A percentile compares a stretch with the other conserved stretches of the same genome.
Evolutionary conservation across 2,113 vertebrate species (phyloP).

Genomic region (Leucopsar rothschildi): DNA sequence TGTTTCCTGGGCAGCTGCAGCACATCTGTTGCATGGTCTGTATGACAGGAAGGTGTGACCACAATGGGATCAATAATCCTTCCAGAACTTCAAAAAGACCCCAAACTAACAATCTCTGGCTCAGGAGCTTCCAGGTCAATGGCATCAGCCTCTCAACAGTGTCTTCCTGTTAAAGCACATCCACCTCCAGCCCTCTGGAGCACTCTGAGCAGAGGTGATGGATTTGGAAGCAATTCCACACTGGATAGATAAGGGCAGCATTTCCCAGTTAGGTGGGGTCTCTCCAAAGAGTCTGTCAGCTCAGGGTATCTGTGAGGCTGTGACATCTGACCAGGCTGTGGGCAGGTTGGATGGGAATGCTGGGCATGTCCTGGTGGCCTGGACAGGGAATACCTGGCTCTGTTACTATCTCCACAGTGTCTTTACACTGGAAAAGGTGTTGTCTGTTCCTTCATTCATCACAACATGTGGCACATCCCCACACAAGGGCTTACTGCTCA

Average conservation of each 20-base stretch:
- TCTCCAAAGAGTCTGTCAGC: background rate
- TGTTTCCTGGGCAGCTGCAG: background rate
- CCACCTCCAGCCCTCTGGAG: background rate
- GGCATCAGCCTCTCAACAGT: background rate
- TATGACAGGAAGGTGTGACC: background rate
- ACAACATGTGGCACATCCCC: accelerated
- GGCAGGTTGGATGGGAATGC: accelerated
- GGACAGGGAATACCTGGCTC: accelerated
- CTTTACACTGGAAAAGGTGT: background rate
- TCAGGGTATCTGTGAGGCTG: accelerated
- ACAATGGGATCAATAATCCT: background rate
- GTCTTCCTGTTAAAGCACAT: accelerated
- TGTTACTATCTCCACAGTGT: background rate
- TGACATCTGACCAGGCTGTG: background rate
- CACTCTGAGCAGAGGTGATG: background rate
- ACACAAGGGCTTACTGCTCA: background rate
- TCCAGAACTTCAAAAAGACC: background rate
- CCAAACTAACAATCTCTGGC: background rate
- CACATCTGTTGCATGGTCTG: background rate
- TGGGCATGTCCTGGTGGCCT: background rate
- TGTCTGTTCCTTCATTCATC: background rate
- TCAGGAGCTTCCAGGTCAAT: background rate
- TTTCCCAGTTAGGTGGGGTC: background rate
- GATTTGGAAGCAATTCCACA: too few relatives aligned
- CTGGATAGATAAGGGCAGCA: background rate